These are phyloP conservation scores for Phalacrocorax brasilianus DNA, from an alignment of 2,113 vertebrate species.

Conservation along the genomic window DNA sequence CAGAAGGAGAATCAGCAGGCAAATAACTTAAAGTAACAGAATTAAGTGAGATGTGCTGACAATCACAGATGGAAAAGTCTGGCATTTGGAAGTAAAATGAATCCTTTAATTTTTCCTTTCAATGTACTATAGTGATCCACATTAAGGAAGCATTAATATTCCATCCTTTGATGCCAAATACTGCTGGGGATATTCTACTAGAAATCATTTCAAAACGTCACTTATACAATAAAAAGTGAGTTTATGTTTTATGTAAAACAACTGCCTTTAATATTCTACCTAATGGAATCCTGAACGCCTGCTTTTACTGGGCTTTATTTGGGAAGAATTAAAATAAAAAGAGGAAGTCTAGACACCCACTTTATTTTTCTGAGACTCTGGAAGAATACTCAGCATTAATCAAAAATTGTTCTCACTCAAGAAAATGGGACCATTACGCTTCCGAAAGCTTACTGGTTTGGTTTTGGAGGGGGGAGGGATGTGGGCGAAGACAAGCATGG, in stretches of 20 bases:
- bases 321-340: background rate
- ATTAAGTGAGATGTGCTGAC: constrained; percentile 33
- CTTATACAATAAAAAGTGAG: constrained; percentile 20
- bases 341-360: background rate
- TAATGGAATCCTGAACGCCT: background rate
- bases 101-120: constrained; percentile 23
- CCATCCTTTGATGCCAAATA: constrained; percentile 9
- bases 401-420: background rate
- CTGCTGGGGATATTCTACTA: constrained; percentile 22
- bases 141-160: constrained; percentile 32
- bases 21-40: constrained; percentile 36
- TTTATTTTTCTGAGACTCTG: background rate
- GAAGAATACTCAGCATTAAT: background rate
- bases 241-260: background rate
- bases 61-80: constrained; percentile 55
- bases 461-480: background rate
- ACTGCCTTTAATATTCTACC: background rate
- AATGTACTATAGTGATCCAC: background rate
- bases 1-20: constrained; percentile 68
- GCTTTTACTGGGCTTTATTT: background rate
- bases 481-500: background rate
- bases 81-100: constrained; percentile 19
- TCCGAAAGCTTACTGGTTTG: background rate
- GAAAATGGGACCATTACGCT: background rate
- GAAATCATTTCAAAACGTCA: background rate